Evolutionary conservation across 2,113 vertebrate species (phyloP), one percentile per base, ranked within the genome.

Genomic region (Reinhardtius hippoglossoides): DNA sequence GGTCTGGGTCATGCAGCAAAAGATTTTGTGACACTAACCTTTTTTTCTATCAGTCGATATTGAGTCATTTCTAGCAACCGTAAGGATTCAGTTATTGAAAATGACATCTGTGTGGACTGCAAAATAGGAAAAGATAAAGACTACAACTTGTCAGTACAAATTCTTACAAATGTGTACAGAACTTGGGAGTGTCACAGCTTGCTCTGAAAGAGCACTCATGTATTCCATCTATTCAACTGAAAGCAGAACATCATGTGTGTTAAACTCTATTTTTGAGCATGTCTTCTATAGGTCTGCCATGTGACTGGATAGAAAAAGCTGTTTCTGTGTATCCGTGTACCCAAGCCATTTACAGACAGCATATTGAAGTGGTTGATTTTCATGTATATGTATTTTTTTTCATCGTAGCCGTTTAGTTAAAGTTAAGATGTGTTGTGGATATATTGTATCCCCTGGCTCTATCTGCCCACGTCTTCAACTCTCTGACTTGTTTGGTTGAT

Each of bases 381-480:
- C 42, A 44, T 44, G 2, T 14, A 2, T 24, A 24, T 46, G 2
- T 46, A 2, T 5, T 18, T 48, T 26, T n/a, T 35, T 35, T 60
- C 42, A 9, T 24, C 27, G 0, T 44, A 37, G 8, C 35, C 35
- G 2, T 13, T 42, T 3, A 13, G 12, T 42, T 42, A 42, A 10
- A 42, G 40, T 42, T 42, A 42, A 42, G 40, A 42, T 42, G 40
- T 42, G 10, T 42, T 42, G n/a, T 40, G 14, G 52, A 60, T 37
- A 13, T 26, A 46, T 62, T 24, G 3, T 13, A 44, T 78, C 52
- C 31, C 52, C 57, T 62, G 61, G 67, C 61, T 56, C 5, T 54
- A 48, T 9, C 6, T 9, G 60, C 5, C 50, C n/a, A 71, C 69
- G 44, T 44, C 52, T 23, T 75, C 15, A 74, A 18, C 31, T 70